phyloP scores from a whole-genome alignment of 2,113 vertebrate genomes.

The Axis porcinus region DNA sequence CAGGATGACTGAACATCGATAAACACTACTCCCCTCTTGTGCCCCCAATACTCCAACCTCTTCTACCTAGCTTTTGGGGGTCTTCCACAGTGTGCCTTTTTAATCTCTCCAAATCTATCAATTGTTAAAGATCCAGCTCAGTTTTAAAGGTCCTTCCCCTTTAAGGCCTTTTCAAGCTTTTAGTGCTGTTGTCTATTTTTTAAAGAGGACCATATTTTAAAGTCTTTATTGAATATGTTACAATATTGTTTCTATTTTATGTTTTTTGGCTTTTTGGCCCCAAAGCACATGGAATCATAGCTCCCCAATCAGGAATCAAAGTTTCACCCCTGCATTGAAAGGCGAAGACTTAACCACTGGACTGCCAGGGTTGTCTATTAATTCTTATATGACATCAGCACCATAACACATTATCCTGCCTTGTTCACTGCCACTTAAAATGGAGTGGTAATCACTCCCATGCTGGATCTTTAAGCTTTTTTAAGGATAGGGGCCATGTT shows the following conservation, averaged over 20 bases:
- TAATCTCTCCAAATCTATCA: neutral
- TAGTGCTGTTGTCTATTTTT: neutral
- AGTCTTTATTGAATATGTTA: neutral
- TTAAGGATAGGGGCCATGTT: neutral
- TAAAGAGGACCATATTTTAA: neutral
- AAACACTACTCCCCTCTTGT: neutral
- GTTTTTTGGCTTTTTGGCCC: neutral
- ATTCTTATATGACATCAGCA: neutral
- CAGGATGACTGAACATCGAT: neutral
- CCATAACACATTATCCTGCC: neutral
- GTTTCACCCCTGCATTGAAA: neutral
- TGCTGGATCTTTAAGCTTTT: neutral
- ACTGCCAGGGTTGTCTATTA: neutral
- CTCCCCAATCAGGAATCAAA: neutral
- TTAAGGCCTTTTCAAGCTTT: neutral
- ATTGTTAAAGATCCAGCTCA: neutral
- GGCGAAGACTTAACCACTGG: neutral
- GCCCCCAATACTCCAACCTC: neutral
- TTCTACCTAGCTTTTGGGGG: neutral
- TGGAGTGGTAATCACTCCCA: neutral
- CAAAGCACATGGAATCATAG: neutral
- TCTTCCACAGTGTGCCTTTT: neutral
- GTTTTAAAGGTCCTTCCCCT: neutral
- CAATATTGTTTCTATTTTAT: neutral
- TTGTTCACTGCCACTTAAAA: neutral